These are phyloP conservation scores for Penaeus chinensis DNA, from an alignment of 1,140 invertebrate species.

Conservation along the genomic window DNA sequence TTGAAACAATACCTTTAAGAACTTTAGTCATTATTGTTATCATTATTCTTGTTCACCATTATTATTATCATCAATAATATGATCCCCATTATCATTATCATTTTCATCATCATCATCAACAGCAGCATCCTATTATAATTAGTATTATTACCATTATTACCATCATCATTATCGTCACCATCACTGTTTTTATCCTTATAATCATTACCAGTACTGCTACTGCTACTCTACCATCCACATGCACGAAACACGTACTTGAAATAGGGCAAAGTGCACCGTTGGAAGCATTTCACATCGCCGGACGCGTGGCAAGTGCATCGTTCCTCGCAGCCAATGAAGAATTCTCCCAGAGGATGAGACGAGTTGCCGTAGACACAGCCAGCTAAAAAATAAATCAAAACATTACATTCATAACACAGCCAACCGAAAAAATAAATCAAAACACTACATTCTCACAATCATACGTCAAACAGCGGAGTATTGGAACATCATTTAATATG, in stretches of 20 bases:
- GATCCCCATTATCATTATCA: too few relatives aligned
- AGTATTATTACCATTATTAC: too few relatives aligned
- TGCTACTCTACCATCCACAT: background rate
- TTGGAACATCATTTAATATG: too few relatives aligned
- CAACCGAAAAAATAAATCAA: background rate
- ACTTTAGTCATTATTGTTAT: too few relatives aligned
- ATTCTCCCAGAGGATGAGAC: constrained; percentile 65
- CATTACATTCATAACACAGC: background rate
- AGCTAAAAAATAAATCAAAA: constrained; percentile 62
- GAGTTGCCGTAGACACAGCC: constrained; percentile 67
- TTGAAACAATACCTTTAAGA: too few relatives aligned
- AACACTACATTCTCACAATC: background rate
- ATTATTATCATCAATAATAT: too few relatives aligned
- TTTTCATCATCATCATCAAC: too few relatives aligned
- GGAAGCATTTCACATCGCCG: constrained; percentile 62
- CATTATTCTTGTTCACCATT: too few relatives aligned
- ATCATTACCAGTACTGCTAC: background rate
- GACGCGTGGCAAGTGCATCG: constrained; percentile 64
- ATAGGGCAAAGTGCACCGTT: constrained; percentile 55
- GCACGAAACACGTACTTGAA: constrained; percentile 44
- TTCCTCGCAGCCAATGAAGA: constrained; percentile 64
- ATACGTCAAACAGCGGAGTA: too few relatives aligned
- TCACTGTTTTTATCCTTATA: too few relatives aligned
- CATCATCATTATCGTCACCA: too few relatives aligned
- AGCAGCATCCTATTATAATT: too few relatives aligned